A percentile compares a stretch with the other conserved stretches of the same genome.
phyloP scores from a whole-genome alignment of 2,113 vertebrate genomes.

The Anolis carolinensis region DNA sequence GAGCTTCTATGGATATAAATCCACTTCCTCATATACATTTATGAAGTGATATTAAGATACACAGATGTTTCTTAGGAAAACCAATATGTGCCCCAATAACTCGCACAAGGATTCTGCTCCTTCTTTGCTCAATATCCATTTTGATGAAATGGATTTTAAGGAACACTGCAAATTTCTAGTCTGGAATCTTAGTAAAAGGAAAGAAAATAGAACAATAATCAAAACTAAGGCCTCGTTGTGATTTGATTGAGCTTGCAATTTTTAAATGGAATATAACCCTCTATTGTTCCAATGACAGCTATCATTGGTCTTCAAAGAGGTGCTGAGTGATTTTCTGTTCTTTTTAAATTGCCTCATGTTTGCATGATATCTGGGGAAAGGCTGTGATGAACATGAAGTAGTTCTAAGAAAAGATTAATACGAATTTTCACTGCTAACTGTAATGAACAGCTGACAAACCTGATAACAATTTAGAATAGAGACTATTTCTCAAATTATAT shows the following conservation, averaged over 20 bases:
- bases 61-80: not conserved
- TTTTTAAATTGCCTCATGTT: slow-evolving; percentile 24
- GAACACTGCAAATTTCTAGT: slow-evolving; percentile 8
- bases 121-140: not conserved
- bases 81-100: not conserved
- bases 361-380: slow-evolving; percentile 36
- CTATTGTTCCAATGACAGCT: not conserved
- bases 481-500: slow-evolving; percentile 16
- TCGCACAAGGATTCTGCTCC: not conserved
- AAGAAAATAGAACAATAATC: not conserved
- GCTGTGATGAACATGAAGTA: slow-evolving; percentile 23
- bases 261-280: slow-evolving; percentile 43
- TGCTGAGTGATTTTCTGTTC: not conserved
- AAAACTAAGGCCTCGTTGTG: slow-evolving; percentile 28
- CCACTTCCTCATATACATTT: too few relatives aligned
- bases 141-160: not conserved
- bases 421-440: slow-evolving; percentile 15
- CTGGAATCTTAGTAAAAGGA: slow-evolving; percentile 17
- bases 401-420: slow-evolving; percentile 17
- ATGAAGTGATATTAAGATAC: not conserved
- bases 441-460: not conserved
- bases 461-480: not conserved
- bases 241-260: slow-evolving; percentile 40
- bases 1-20: too few relatives aligned
- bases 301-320: slow-evolving; percentile 4